Conservation (phyloP, 2,797 vertebrate species). For the Avahi laniger region DNA sequence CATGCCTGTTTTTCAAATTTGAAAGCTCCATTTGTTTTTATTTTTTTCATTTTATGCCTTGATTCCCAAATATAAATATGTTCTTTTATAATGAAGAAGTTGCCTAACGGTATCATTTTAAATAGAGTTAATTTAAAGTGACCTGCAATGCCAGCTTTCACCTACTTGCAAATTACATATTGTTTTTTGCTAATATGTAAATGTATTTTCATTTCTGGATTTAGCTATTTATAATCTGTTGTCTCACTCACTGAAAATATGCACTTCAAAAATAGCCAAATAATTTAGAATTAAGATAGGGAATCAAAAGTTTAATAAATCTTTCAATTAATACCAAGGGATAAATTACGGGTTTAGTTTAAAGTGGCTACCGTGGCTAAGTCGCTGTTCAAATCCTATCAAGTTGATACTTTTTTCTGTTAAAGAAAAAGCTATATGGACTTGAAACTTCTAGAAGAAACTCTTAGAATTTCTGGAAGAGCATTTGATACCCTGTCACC, state of each 20-base stretch:
- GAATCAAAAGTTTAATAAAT: conserved; percentile 11
- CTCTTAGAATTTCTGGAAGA: neutral
- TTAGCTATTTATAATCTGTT: conserved; percentile 9
- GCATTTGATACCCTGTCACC: neutral
- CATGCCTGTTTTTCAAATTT: neutral
- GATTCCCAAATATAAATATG: neutral
- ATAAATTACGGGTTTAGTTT: neutral
- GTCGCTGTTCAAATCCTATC: neutral
- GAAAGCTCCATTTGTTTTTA: neutral
- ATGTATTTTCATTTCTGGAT: conserved; percentile 42
- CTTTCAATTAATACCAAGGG: neutral
- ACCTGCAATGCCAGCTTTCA: neutral
- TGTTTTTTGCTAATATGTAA: neutral
- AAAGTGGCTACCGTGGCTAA: neutral
- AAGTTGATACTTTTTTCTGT: neutral
- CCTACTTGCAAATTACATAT: neutral
- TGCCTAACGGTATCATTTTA: neutral
- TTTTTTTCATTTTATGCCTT: neutral
- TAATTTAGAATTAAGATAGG: conserved; percentile 22
- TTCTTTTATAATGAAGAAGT: neutral
- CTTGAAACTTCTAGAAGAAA: neutral
- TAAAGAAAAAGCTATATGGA: neutral
- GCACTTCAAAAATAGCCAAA: neutral
- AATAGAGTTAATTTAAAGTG: conserved; percentile 10
- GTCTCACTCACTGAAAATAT: conserved; percentile 10